These are phyloP conservation scores for Drosophila saltans DNA, from an alignment of 1,140 invertebrate species.

Conservation along the genomic window DNA sequence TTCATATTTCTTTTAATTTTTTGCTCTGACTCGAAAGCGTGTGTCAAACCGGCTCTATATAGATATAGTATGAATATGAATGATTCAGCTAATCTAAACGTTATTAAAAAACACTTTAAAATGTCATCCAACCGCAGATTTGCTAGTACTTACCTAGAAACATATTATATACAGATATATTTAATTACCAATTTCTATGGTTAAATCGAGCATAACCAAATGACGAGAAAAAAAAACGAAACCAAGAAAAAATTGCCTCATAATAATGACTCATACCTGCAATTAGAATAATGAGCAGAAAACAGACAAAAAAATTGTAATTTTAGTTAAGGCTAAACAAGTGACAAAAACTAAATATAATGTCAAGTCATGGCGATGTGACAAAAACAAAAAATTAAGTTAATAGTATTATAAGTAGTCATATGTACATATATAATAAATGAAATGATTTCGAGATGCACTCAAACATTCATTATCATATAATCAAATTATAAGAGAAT, in stretches of 20 bases:
- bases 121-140: neutral
- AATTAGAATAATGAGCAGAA: slow-evolving; percentile 10
- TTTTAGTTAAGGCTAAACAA: too few species aligned
- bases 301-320: neutral
- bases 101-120: neutral
- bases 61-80: neutral
- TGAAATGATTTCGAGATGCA: neutral
- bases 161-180: neutral
- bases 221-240: too few species aligned
- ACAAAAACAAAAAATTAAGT: neutral
- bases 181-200: neutral
- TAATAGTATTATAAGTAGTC: too few species aligned
- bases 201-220: neutral
- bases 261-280: slow-evolving; percentile 2
- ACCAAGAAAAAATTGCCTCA: neutral
- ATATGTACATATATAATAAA: too few species aligned
- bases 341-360: neutral
- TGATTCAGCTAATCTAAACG: neutral
- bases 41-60: neutral
- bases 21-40: neutral
- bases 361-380: slow-evolving; percentile 1
- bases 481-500: too few species aligned
- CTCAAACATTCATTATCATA: neutral
- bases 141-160: neutral
- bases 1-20: neutral